Evolutionary conservation across 2,113 vertebrate species (phyloP), one percentile per base, ranked within the genome.

Genomic region (Capreolus pygargus): DNA sequence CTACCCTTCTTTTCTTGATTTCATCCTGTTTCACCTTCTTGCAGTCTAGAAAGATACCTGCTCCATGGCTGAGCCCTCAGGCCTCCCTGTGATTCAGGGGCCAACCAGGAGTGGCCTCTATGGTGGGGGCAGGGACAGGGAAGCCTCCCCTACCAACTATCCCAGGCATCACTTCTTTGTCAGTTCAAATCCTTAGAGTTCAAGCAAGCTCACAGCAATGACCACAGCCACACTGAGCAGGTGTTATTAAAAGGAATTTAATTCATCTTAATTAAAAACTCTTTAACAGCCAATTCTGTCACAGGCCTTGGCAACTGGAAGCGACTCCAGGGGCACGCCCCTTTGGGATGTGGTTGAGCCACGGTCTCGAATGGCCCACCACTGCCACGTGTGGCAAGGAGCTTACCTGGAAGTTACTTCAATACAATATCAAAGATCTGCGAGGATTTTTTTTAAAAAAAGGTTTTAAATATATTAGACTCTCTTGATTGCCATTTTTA

Each of bases 211-310:
- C 94, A 45, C 3, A 52, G 74, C 89, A 98, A 97, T 97, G 93
- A 98, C 27, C 96, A 98, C 89, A 74, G 45, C 43, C 83, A 87
- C 78, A 55, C 93, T 81, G 90, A 83, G 91, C 91, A 70, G 74
- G 55, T 99, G 98, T 98, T 99, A 99, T 99, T 99, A 99, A 99
- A 99, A 99, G 98, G 98, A 98, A 98, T 99, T 99, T 99, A 99
- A 99, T 99, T 74, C 98, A 97, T 98, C 98, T 99, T 98, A 99
- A 98, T 99, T 99, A 99, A 99, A 99, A 99, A 98, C 98, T 98
- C 98, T 97, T 74, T 98, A 98, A 98, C 98, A 98, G 97, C 98
- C 97, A 98, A 98, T 99, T 99, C 98, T 92, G 91, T 98, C 98
- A 98, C 98, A 98, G 98, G 98, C 97, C 98, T 98, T 96, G 97